These are phyloP conservation scores for Antitype chi DNA, from an alignment of 2,888 invertebrate genomes.

Conservation along the genomic window DNA sequence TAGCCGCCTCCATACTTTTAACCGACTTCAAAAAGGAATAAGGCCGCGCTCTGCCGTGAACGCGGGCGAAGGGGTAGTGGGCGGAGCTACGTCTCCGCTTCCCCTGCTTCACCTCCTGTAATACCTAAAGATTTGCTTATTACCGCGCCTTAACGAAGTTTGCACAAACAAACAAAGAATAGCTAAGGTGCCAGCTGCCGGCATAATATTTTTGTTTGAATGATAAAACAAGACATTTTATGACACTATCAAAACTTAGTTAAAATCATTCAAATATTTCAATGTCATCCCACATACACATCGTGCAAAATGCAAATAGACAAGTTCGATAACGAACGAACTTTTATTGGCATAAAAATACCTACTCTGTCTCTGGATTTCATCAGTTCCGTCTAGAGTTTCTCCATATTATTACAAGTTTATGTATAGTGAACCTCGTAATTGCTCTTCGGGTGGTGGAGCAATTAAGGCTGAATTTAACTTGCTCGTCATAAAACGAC, in stretches of 20 bases:
- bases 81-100: too few species aligned
- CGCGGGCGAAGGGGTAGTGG: too few species aligned
- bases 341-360: background rate
- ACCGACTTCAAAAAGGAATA: too few species aligned
- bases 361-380: background rate
- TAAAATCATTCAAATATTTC: background rate
- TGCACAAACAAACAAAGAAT: slow-evolving; percentile 4
- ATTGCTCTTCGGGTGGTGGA: too few species aligned
- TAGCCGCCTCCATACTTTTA: too few species aligned
- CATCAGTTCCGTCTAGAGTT: background rate
- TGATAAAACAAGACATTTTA: background rate
- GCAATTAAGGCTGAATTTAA: background rate
- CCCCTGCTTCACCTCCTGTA: too few species aligned
- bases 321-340: background rate
- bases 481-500: background rate
- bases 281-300: background rate
- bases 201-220: background rate
- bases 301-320: background rate
- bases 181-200: background rate
- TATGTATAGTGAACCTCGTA: background rate
- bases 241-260: background rate
- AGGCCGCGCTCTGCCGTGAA: too few species aligned
- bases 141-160: background rate
- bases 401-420: too few species aligned
- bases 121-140: too few species aligned